Conservation (phyloP, 2,797 vertebrate species). For the Helarctos malayanus region DNA sequence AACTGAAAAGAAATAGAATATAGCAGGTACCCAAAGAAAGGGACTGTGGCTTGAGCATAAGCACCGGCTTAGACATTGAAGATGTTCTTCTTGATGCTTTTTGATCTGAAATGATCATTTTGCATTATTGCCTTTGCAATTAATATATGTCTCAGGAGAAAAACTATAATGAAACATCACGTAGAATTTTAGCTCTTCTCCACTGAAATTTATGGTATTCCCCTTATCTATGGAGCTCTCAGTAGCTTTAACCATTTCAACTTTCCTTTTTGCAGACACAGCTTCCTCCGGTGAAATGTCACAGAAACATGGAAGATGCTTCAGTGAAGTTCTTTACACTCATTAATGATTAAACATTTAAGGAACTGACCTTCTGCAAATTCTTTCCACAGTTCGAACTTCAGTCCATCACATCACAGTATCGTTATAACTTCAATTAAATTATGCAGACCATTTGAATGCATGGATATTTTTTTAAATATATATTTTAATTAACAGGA, state of each 20-base stretch:
- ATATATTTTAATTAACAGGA: background rate
- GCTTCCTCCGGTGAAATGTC: slow-evolving; percentile 76
- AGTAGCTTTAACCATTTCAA: slow-evolving; percentile 38
- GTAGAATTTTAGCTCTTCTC: background rate
- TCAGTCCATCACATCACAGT: slow-evolving; percentile 72
- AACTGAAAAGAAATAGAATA: background rate
- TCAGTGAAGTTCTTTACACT: slow-evolving; percentile 74
- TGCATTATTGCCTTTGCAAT: background rate
- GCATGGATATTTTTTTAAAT: background rate
- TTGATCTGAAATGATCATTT: slow-evolving; percentile 31
- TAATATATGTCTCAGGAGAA: background rate
- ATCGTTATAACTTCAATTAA: slow-evolving; percentile 60
- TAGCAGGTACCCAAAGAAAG: background rate
- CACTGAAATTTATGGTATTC: background rate
- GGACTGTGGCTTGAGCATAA: background rate
- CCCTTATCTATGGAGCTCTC: background rate
- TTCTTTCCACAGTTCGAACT: slow-evolving; percentile 37
- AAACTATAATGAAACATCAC: background rate
- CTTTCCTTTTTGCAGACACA: slow-evolving; percentile 82
- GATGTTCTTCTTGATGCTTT: background rate
- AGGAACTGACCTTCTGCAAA: slow-evolving; percentile 81
- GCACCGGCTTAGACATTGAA: background rate
- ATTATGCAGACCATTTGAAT: slow-evolving; percentile 49
- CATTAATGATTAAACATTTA: slow-evolving; percentile 67
- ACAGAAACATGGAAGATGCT: slow-evolving; percentile 77